Evolutionary conservation across 2,888 invertebrate genomes (phyloP), one percentile per base, ranked within the genome.

Genomic region (Sthenelais limicola): DNA sequence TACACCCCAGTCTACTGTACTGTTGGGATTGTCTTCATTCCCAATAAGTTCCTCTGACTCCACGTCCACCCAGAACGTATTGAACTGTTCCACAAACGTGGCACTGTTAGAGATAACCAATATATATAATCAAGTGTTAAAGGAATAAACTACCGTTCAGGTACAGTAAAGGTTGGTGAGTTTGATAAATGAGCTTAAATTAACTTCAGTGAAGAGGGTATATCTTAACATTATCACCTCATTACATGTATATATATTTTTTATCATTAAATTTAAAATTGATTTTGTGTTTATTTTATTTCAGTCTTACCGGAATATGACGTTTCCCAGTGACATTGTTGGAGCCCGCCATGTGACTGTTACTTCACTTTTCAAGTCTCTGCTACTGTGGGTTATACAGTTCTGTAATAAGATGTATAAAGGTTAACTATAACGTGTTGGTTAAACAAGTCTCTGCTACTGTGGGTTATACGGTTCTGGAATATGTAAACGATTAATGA

Each of bases 61-160:
- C 9, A 68, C 68, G 12, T 38, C 68, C 24, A 68, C 47, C 48
- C 48, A 68, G 49, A 68, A 68, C 26, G 68, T 68, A 24, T 47
- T 30, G 24, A 26, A 68, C 12, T 48, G 7, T 33, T 48, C 18
- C 2, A 68, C 68, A 48, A 68, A 68, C 12, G 68, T 68, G 12
- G 68, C 68, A 47, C 68, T 68, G 66, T 5, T 24, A 66, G 12
- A n/a, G 30, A 32, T 5, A 3, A 58, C 33, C 28, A 54, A 2
- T 2, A 9, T 4, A 54, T 3, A 54, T 18, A 54, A 54, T 3
- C 21, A 51, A 21, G 9, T 12, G 52, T 51, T 9, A 9, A 51
- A 18, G 15, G 18, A 18, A 21, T 9, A 18, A 51, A 43, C 18
- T 18, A 43, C 43, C 9, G 43, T 15, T 15, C 43, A 43, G 12